Percentiles rank a stretch among this genome's conserved stretches.
Conservation (phyloP, 2,888 invertebrate species). For the Limnephilus rhombicus region DNA sequence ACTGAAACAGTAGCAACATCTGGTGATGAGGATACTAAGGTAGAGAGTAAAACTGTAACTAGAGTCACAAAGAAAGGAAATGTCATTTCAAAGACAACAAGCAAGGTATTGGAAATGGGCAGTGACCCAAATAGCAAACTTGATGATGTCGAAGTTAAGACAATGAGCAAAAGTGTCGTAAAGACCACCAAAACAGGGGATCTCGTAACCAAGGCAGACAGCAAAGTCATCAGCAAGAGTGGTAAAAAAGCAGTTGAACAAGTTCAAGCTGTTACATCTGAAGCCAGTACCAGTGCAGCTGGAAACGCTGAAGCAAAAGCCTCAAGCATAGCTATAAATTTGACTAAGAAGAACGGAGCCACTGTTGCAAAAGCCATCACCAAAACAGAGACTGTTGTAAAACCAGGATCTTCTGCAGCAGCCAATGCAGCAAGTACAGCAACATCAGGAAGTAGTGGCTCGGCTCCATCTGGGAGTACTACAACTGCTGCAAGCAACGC, state of each 20-base stretch:
- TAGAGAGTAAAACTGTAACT: neutral
- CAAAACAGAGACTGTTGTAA: neutral
- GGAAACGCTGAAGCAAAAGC: constrained; percentile 3
- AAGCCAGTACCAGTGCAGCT: neutral
- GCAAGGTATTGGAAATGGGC: constrained; percentile 3
- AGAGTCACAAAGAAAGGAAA: neutral
- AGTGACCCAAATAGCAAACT: neutral
- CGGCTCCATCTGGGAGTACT: neutral
- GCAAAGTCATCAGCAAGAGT: neutral
- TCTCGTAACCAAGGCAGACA: neutral
- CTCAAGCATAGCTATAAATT: neutral
- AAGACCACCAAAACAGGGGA: neutral
- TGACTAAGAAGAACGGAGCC: neutral
- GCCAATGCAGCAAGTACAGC: neutral
- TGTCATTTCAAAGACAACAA: neutral
- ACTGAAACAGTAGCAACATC: neutral
- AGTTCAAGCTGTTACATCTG: neutral
- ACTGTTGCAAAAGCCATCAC: neutral
- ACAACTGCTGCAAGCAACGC: neutral
- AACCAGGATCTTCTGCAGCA: neutral
- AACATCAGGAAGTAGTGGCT: neutral
- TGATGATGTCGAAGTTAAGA: neutral
- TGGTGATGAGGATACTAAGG: neutral
- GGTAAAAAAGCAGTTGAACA: neutral
- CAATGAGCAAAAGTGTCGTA: neutral